Conservation (phyloP, 1,140 invertebrate genomes). For the Meteorus sp. region DNA sequence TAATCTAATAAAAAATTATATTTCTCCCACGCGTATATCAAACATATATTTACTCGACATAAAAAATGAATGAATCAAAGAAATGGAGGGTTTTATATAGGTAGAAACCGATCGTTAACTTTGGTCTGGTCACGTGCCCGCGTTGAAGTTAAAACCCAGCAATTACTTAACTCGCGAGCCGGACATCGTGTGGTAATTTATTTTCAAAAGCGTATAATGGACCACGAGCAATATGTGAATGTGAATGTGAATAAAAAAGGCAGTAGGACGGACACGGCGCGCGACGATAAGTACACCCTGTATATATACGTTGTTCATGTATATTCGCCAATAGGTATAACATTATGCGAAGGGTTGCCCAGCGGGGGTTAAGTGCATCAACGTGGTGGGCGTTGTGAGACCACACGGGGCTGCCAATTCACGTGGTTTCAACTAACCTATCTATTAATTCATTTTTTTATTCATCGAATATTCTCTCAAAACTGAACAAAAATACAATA, state of each 20-base stretch:
- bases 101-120: conserved; percentile 52
- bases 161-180: conserved; percentile 39
- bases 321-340: not conserved
- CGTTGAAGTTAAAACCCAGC: conserved; percentile 39
- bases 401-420: conserved; percentile 36
- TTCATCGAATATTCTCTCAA: too few relatives aligned
- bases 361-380: conserved; percentile 30
- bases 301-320: too few relatives aligned
- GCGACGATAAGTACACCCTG: conserved; percentile 36
- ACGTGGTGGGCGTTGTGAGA: conserved; percentile 42
- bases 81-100: too few relatives aligned
- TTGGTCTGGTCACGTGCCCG: conserved; percentile 45
- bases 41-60: not conserved
- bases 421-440: too few relatives aligned
- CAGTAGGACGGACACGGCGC: conserved; percentile 30
- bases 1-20: too few relatives aligned
- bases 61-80: conserved; percentile 23
- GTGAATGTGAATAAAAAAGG: too few relatives aligned
- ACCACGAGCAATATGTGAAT: too few relatives aligned
- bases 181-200: conserved; percentile 41
- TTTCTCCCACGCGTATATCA: too few relatives aligned
- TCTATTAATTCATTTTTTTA: too few relatives aligned
- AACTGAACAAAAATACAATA: too few relatives aligned
- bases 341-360: not conserved
- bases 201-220: conserved; percentile 37